phyloP scores from a whole-genome alignment of 2,113 vertebrate species.

The Myanophis thanlyinensis region DNA sequence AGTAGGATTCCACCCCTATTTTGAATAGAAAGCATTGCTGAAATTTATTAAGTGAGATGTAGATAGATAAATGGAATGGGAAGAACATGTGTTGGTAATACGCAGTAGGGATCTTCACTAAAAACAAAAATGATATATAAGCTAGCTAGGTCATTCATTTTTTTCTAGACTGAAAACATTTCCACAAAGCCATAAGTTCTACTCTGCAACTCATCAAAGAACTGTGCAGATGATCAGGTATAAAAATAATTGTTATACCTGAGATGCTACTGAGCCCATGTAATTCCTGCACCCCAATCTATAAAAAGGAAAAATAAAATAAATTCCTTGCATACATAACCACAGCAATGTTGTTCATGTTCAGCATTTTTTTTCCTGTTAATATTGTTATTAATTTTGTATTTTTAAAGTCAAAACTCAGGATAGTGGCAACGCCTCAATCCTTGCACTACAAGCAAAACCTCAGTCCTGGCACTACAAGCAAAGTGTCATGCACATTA shows the following conservation, averaged over 20 bases:
- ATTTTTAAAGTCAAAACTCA: not conserved
- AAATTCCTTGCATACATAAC: not conserved
- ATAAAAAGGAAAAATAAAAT: not conserved
- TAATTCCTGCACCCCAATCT: not conserved
- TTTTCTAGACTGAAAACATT: not conserved
- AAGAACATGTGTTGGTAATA: not conserved
- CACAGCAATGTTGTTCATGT: not conserved
- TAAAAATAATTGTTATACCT: not conserved
- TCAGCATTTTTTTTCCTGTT: not conserved
- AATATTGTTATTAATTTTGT: not conserved
- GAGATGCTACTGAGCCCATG: not conserved
- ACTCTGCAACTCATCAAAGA: not conserved
- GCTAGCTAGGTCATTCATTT: not conserved
- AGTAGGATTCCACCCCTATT: too few species aligned
- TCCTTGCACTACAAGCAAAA: not conserved
- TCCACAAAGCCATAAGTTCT: not conserved
- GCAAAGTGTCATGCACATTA: not conserved
- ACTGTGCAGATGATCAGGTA: not conserved
- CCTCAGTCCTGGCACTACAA: not conserved
- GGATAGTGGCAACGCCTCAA: not conserved
- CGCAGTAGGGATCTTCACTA: not conserved
- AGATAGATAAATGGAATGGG: not conserved
- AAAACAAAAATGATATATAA: not conserved
- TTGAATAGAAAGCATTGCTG: not conserved
- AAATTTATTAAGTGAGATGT: not conserved